Conservation (phyloP, 2,113 vertebrate genomes). For the Mesitornis unicolor region DNA sequence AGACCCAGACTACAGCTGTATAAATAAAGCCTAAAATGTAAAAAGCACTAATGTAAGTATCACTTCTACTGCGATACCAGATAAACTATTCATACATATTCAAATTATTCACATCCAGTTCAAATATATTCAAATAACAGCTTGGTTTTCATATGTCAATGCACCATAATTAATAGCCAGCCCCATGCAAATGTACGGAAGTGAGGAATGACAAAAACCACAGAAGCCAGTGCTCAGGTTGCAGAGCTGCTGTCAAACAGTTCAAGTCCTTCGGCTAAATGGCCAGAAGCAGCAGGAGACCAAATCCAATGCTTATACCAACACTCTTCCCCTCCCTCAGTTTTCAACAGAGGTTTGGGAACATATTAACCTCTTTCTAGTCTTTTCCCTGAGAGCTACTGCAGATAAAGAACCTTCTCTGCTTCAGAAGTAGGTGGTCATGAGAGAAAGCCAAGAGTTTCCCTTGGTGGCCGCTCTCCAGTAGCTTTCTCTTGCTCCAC, state of each 20-base stretch:
- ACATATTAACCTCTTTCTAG: neutral
- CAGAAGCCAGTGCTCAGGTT: neutral
- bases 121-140: neutral
- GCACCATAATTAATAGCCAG: neutral
- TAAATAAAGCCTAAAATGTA: neutral
- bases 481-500: neutral
- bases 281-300: neutral
- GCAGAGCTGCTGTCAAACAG: neutral
- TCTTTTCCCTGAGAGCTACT: neutral
- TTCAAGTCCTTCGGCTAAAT: neutral
- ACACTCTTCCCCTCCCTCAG: neutral
- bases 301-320: neutral
- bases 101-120: neutral
- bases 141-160: neutral
- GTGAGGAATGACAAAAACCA: neutral
- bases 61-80: neutral
- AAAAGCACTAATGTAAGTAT: neutral
- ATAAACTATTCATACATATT: neutral
- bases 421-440: neutral
- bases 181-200: rapidly evolving
- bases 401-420: neutral
- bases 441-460: neutral
- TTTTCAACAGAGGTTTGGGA: neutral
- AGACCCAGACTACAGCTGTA: neutral
- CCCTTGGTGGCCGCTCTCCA: neutral